Base-by-base conservation (phyloP, 2,113 vertebrate species). In the Paedocypris sp. region DNA sequence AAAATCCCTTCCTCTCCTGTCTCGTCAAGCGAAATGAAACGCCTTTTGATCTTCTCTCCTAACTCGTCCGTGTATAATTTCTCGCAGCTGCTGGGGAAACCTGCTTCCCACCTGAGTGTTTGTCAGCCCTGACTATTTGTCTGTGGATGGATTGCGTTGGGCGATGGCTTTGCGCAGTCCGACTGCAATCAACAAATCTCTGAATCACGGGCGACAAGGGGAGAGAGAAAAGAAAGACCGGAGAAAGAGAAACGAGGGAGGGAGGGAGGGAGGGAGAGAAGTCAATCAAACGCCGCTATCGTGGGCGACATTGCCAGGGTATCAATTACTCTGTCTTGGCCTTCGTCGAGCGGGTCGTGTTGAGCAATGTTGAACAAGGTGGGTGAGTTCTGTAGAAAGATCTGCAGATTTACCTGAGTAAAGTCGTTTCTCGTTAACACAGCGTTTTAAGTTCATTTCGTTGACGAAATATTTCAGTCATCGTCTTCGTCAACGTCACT, bases 111-210 rank as follows among this genome's bases (percentile, higher is more conserved):
- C 69, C 62, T 66, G 52, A 63, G 62, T 46, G 48, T 66, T 62
- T 64, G 57, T 68, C 66, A 64, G 46, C 46, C 51, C 6, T 5
- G 53, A 65, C 59, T 62, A 59, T 54, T 58, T 73, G 38, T 66
- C 54, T 66, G 66, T 51, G 31, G 47, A 58, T 36, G 19, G 57
- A 66, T 63, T 47, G 59, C 50, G 23, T 26, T 45, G 47, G 23
- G 32, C 23, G 31, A 53, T 39, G 52, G 50, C 45, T 58, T 68
- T 62, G 62, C 62, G 20, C 41, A 65, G 42, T 53, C 39, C 42
- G 57, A 23, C 66, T 60, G 61, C 49, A 49, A 58, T 65, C 29
- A 51, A 62, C 22, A 25, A 45, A 64, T 64, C 51, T 54, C 51
- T 48, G 26, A 57, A 57, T 38, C 15, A 49, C 49, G 39, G 15